A percentile compares a stretch with the other conserved stretches of the same genome.
phyloP scores from a whole-genome alignment of 1,140 invertebrate species.

The Drosophila aff. region DNA sequence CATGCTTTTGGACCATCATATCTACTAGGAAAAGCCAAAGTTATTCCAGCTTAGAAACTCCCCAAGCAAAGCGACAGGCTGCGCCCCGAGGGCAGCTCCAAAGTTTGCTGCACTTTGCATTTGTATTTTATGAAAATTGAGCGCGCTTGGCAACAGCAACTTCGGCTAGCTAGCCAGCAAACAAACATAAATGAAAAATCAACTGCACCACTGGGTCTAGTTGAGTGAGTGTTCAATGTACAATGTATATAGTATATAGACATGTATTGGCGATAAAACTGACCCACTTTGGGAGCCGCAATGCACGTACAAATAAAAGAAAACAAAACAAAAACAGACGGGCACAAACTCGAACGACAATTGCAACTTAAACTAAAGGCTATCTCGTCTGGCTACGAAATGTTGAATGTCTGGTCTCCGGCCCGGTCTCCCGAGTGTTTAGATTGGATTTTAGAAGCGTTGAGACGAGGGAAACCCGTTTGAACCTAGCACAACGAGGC shows the following conservation, averaged over 20 bases:
- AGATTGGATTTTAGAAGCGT: slow-evolving; percentile 7
- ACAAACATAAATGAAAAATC: slow-evolving; percentile 36
- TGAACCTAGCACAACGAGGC: slow-evolving; percentile 30
- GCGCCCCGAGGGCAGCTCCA: slow-evolving; percentile 10
- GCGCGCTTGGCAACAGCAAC: slow-evolving; percentile 66
- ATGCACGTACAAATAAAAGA: slow-evolving; percentile 44
- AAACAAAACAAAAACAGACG: slow-evolving; percentile 7
- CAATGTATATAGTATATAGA: slow-evolving; percentile 6
- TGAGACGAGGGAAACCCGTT: slow-evolving; percentile 25
- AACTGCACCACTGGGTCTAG: slow-evolving; percentile 46
- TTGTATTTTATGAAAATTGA: slow-evolving; percentile 55
- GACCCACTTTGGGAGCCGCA: slow-evolving; percentile 68
- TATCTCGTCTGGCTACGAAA: slow-evolving; percentile 42
- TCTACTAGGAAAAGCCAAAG: not conserved
- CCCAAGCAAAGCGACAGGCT: not conserved
- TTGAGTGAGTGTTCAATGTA: slow-evolving; percentile 16
- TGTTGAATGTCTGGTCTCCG: slow-evolving; percentile 42
- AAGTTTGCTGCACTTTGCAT: slow-evolving; percentile 26
- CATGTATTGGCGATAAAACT: slow-evolving; percentile 71
- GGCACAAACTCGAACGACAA: slow-evolving; percentile 46
- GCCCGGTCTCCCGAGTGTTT: slow-evolving; percentile 21
- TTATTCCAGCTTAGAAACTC: not conserved
- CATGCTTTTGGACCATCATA: not conserved
- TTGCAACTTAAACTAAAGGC: slow-evolving; percentile 57
- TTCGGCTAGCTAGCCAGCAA: not conserved